Evolutionary conservation across 1,140 invertebrate species (phyloP), one percentile per base, ranked within the genome.

Genomic region (Diabrotica undecimpunctata): DNA sequence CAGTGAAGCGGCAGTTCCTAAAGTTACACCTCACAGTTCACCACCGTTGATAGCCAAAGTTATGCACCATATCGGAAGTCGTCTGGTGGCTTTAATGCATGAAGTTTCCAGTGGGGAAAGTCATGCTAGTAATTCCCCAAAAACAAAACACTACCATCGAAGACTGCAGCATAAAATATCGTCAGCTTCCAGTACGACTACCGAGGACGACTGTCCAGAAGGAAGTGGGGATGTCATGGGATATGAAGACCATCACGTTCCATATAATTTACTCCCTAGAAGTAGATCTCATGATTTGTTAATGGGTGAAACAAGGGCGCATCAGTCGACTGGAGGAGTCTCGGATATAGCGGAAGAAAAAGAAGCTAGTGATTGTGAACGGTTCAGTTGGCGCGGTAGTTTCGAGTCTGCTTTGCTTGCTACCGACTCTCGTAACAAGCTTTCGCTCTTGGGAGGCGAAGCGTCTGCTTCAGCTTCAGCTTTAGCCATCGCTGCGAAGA

Each of bases 51-150:
- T 94, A 53, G 91, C 92, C 9, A 94, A 94, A 81, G 93, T 95
- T 0, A 94, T 95, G 90, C 89, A 94, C 66, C 93, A 96, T 70
- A 96, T 96, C 53, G 92, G 93, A 2, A 91, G 91, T 52, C 80
- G 93, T n/a, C 79, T 96, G 38, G 91, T 94, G 3, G 92, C 93
- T 0, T 80, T 96, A 38, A 96, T 96, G 94, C 93, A 95, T 74
- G 93, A 96, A 75, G 93, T 95, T 5, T 92, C 90, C 12, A 90
- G 87, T 64, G 88, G 89, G 37, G 86, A 87, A 54, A 80, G 79
- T 41, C 80, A 81, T 66, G 76, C 79, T 58, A 77, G 81, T 69
- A 72, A 81, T 70, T 81, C 79, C 37, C 82, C 82, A 1, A 79
- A 81, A 69, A 81, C 76, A 0, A 82, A 81, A 9, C 80, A 81